Conservation (phyloP, 2,797 vertebrate species). For the Carapus acus region DNA sequence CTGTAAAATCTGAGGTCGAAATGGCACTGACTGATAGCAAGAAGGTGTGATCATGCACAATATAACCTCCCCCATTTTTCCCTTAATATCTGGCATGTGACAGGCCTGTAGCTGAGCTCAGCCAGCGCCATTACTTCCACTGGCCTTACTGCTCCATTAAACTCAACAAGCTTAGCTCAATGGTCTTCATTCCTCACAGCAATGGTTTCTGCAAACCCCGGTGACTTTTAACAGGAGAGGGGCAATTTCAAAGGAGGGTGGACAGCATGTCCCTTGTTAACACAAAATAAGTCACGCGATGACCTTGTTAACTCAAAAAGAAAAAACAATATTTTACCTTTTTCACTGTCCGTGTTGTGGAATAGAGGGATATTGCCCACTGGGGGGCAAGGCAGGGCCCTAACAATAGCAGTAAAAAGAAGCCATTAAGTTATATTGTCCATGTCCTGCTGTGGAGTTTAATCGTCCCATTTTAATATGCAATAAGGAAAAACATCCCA, state of each 20-base stretch:
- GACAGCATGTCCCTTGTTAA: constrained; percentile 59
- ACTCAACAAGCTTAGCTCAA: constrained; percentile 67
- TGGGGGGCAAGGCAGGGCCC: constrained; percentile 38
- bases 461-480: constrained; percentile 61
- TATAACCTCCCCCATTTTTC: constrained; percentile 34
- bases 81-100: constrained; percentile 34
- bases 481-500: constrained; percentile 35
- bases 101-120: constrained; percentile 52
- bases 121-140: constrained; percentile 60
- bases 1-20: too few species aligned
- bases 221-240: constrained; percentile 59
- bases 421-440: constrained; percentile 68
- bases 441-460: constrained; percentile 59
- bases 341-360: constrained; percentile 35
- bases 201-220: constrained; percentile 56
- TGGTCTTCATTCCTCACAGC: constrained; percentile 65
- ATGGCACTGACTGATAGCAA: too few species aligned
- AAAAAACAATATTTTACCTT: constrained; percentile 58
- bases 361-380: constrained; percentile 55
- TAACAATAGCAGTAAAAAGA: constrained; percentile 59
- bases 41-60: constrained; percentile 18
- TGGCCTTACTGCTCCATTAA: constrained; percentile 69
- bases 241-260: constrained; percentile 49
- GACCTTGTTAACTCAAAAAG: constrained; percentile 64
- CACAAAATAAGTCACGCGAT: constrained; percentile 61